A percentile compares a stretch with the other conserved stretches of the same genome.
These are phyloP conservation scores for Enoplolaimus lenunculus DNA, from an alignment of 2,888 invertebrate species.

Conservation along the genomic window DNA sequence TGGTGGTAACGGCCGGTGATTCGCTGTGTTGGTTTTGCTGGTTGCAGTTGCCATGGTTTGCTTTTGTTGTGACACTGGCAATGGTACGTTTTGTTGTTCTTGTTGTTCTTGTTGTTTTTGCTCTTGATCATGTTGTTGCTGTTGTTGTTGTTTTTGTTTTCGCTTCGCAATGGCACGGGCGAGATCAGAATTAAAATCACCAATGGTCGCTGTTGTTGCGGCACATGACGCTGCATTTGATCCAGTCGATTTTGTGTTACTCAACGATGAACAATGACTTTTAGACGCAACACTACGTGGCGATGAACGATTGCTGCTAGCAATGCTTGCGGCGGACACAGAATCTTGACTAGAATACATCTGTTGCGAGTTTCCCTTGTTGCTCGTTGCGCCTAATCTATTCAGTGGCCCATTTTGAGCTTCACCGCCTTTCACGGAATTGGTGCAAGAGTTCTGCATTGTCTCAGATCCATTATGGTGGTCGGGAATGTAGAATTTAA, in stretches of 20 bases:
- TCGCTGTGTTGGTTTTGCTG: not conserved
- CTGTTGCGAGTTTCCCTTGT: not conserved
- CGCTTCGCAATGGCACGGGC: constrained; percentile 36
- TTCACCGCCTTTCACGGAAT: constrained; percentile 19
- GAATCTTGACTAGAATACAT: not conserved
- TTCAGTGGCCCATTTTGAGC: too few relatives aligned
- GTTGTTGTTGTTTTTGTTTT: not conserved
- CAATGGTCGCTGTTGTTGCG: not conserved
- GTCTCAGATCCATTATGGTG: too few relatives aligned
- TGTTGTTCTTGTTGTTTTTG: not conserved
- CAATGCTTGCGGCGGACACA: not conserved
- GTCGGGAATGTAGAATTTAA: constrained; percentile 8
- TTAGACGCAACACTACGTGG: too few relatives aligned
- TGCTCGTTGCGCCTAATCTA: not conserved
- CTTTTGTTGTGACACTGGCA: not conserved
- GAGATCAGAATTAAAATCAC: constrained; percentile 38
- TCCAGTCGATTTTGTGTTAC: not conserved
- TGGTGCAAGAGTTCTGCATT: constrained; percentile 16
- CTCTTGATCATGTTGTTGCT: not conserved
- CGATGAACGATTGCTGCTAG: not conserved
- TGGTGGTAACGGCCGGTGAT: not conserved
- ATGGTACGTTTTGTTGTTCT: not conserved
- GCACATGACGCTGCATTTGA: not conserved
- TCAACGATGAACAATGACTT: too few relatives aligned
- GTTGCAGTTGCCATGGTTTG: not conserved